Evolutionary conservation across 2,797 vertebrate genomes (phyloP), one percentile per base, ranked within the genome.

Genomic region (Psittacula echo): DNA sequence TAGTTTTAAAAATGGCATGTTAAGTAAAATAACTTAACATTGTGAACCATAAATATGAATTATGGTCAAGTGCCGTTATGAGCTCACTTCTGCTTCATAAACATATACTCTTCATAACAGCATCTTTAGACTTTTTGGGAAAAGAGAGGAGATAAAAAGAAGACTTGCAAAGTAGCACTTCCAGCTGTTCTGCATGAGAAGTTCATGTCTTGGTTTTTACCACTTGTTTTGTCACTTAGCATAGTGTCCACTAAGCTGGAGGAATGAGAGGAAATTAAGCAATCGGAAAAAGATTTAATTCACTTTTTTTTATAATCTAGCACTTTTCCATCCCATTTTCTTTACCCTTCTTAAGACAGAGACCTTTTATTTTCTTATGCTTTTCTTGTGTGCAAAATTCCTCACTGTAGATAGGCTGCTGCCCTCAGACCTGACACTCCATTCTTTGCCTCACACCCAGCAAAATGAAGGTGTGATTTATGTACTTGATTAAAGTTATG

Each of bases 21-120:
- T 87, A 87, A 50, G 44, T 79, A 79, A 89, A 81, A 75, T 90
- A 70, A 72, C 26, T 53, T 54, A 89, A 74, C n/a, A 50, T 29
- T 39, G 14, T n/a, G 83, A 94, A 56, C 20, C n/a, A 66, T 92
- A 90, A 90, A 94, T 82, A 80, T 67, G 91, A 94, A 82, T 42
- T 84, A 66, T 4, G 17, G 37, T 78, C 67, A 65, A 39, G 39
- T 61, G 90, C 82, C 51, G n/a, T 85, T 77, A 85, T 71, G 12
- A 91, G 29, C 42, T 16, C 23, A 10, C 42, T 85, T 81, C 19
- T 84, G 23, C 42, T 61, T 84, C 44, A 72, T 53, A 79, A 70
- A 48, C 50, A 18, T 27, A 9, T 8, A 29, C 13, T 72, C 13
- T 76, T 51, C 34, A 5, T 47, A 79, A 76, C 22, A 82, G 16